These are phyloP conservation scores for Drosophila hydei DNA, from an alignment of 1,140 invertebrate genomes.

Conservation along the genomic window DNA sequence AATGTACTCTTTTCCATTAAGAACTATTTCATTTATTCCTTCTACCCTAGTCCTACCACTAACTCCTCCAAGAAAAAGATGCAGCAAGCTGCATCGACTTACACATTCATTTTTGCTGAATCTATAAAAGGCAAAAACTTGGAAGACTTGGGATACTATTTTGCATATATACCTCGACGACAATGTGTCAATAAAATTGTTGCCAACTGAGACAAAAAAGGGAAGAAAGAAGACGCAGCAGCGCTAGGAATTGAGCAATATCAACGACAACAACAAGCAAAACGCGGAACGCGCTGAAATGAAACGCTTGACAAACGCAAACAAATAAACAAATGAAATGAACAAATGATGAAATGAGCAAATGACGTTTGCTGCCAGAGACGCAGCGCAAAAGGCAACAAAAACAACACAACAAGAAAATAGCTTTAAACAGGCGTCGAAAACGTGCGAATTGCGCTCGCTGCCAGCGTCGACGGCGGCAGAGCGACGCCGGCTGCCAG, in stretches of 20 bases:
- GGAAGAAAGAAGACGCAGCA: background rate
- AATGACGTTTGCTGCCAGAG: conserved; percentile 2
- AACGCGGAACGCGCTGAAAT: conserved; percentile 48
- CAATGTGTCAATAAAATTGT: conserved; percentile 48
- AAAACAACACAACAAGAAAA: conserved; percentile 14
- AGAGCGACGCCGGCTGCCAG: conserved; percentile 31
- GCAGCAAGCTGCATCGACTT: background rate
- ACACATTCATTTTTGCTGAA: background rate
- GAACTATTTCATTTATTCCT: too few relatives aligned
- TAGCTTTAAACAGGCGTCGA: conserved; percentile 36
- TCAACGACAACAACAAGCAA: conserved; percentile 18
- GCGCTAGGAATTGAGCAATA: conserved; percentile 38
- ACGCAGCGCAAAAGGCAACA: background rate
- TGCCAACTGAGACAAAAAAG: conserved; percentile 11
- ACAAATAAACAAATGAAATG: conserved; percentile 59
- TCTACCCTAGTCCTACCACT: too few relatives aligned
- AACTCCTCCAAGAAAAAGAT: background rate
- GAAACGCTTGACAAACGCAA: conserved; percentile 51
- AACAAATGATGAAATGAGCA: conserved; percentile 21
- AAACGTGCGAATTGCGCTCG: conserved; percentile 77
- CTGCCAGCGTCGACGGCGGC: conserved; percentile 22
- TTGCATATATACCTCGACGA: conserved; percentile 8
- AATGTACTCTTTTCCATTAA: too few relatives aligned
- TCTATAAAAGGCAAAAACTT: conserved; percentile 3
- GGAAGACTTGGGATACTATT: conserved; percentile 10